Evolutionary conservation across 2,888 invertebrate genomes (phyloP).

Genomic region (Rhingia campestris): DNA sequence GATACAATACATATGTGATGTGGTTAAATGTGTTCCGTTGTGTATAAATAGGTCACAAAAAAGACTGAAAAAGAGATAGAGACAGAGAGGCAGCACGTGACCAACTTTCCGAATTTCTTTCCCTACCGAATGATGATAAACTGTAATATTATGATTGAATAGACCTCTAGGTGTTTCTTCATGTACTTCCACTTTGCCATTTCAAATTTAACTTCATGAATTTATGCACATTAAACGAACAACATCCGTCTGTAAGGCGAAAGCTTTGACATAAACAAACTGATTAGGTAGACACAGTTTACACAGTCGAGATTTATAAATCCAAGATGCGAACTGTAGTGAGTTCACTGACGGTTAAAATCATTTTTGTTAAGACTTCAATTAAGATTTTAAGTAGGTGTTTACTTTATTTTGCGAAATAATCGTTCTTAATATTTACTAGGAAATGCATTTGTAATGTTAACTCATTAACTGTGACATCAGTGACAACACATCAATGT

Average conservation of each 20-base stretch:
- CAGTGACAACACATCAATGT: too few species aligned
- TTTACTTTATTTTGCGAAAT: neutral
- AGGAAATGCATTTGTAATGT: slow-evolving; percentile 40
- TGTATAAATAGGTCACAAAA: slow-evolving; percentile 48
- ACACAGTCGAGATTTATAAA: too few species aligned
- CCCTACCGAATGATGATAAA: slow-evolving; percentile 17
- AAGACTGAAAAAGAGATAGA: neutral
- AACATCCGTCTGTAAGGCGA: too few species aligned
- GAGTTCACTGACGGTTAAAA: too few species aligned
- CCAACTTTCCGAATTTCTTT: slow-evolving; percentile 16
- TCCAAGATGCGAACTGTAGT: too few species aligned
- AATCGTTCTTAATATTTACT: slow-evolving; percentile 25
- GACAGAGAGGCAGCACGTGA: slow-evolving; percentile 5
- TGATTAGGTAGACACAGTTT: too few species aligned
- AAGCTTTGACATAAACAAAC: too few species aligned
- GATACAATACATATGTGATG: neutral
- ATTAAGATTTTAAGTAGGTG: too few species aligned
- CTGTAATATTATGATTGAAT: slow-evolving; percentile 29
- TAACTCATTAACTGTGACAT: too few species aligned
- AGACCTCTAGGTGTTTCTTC: neutral
- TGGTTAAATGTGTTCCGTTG: too few species aligned
- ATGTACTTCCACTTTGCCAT: neutral
- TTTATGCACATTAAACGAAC: too few species aligned
- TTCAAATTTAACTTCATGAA: neutral
- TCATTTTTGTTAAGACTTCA: too few species aligned